These are phyloP conservation scores for Rhinoraja longicauda DNA, from an alignment of 2,797 vertebrate species.

Conservation along the genomic window DNA sequence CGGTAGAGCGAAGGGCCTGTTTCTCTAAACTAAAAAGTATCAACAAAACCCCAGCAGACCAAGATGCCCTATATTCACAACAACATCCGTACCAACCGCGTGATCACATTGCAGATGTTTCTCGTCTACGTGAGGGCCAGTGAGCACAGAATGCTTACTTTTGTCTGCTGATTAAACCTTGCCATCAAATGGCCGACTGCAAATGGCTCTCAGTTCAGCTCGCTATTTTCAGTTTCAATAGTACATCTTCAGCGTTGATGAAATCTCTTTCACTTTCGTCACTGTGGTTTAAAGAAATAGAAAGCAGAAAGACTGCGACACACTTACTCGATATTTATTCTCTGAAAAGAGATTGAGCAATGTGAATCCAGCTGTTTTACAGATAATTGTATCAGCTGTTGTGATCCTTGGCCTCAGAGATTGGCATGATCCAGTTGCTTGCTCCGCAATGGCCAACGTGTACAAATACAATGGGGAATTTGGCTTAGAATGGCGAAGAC, in stretches of 20 bases:
- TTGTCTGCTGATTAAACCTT: not conserved
- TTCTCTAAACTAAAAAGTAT: not conserved
- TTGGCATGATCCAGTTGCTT: not conserved
- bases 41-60: not conserved
- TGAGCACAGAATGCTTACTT: not conserved
- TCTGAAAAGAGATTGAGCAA: not conserved
- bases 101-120: not conserved
- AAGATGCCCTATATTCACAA: not conserved
- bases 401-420: not conserved
- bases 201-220: not conserved
- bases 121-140: not conserved
- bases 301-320: not conserved
- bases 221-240: not conserved
- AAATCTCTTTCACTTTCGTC: not conserved
- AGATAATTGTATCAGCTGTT: not conserved
- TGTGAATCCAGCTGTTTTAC: not conserved
- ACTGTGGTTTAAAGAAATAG: not conserved
- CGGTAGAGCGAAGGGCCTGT: no score
- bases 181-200: conserved; percentile 6
- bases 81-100: not conserved
- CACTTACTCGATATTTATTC: not conserved
- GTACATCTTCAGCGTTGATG: not conserved
- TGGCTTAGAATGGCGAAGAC: not conserved
- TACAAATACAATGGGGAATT: not conserved
- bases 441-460: not conserved